A percentile compares a stretch with the other conserved stretches of the same genome.
These are phyloP conservation scores for Elysia crispata DNA, from an alignment of 2,888 invertebrate genomes.

Conservation along the genomic window DNA sequence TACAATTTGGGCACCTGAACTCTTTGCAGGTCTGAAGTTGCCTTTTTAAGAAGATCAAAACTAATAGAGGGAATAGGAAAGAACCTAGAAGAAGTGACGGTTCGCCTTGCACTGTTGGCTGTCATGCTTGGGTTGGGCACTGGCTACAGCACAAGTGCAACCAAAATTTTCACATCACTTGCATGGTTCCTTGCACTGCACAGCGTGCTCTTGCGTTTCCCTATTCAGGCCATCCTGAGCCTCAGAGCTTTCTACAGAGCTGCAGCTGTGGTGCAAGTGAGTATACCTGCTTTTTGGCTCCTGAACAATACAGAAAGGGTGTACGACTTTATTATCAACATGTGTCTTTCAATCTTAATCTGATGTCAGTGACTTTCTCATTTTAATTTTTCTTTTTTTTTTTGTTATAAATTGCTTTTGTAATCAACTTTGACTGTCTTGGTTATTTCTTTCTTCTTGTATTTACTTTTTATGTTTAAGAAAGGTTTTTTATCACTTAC, in stretches of 20 bases:
- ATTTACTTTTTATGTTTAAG: too few species aligned
- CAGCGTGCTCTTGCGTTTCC: slow-evolving; percentile 28
- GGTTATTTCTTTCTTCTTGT: too few species aligned
- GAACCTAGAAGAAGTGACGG: slow-evolving; percentile 14
- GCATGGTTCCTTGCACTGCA: slow-evolving; percentile 41
- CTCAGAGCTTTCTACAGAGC: slow-evolving; percentile 21
- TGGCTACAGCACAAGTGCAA: neutral
- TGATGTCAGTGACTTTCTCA: too few species aligned
- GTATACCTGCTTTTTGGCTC: neutral
- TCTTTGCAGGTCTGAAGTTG: slow-evolving; percentile 39
- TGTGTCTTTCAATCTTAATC: too few species aligned
- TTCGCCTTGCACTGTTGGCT: slow-evolving; percentile 38
- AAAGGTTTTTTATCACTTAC: too few species aligned
- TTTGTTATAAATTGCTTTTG: too few species aligned
- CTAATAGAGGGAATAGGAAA: slow-evolving; percentile 31
- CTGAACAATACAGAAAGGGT: too few species aligned
- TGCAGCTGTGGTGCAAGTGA: slow-evolving; percentile 42
- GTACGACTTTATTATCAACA: too few species aligned
- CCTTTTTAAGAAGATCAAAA: slow-evolving; percentile 24
- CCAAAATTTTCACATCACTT: slow-evolving; percentile 25
- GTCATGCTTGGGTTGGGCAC: slow-evolving; percentile 28
- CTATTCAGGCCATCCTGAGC: slow-evolving; percentile 23
- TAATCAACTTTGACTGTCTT: too few species aligned
- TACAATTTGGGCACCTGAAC: neutral
- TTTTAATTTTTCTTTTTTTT: too few species aligned